A percentile compares a stretch with the other conserved stretches of the same genome.
Evolutionary conservation across 2,888 invertebrate genomes (phyloP).

Genomic region (Mythimna impura): DNA sequence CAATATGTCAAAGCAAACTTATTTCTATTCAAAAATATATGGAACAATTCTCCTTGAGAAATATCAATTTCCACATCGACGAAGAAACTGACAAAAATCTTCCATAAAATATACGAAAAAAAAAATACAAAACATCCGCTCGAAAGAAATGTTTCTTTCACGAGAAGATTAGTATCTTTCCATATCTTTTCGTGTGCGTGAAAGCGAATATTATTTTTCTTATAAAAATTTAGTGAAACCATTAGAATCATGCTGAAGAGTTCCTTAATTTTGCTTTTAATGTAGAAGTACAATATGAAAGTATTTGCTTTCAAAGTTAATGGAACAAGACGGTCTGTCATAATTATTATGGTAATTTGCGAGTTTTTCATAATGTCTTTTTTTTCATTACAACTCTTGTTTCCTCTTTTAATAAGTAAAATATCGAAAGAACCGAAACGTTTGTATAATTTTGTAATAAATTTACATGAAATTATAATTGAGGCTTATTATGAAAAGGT

Average conservation of each 20-base stretch:
- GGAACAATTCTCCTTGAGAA: conserved; percentile 13
- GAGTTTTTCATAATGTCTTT: not conserved
- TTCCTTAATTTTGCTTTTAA: conserved; percentile 54
- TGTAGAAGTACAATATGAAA: conserved; percentile 33
- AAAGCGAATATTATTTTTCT: conserved; percentile 22
- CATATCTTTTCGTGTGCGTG: conserved; percentile 29
- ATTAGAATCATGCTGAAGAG: conserved; percentile 28
- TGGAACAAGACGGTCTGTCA: conserved; percentile 27
- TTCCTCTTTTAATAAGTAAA: conserved; percentile 2
- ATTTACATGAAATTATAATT: not conserved
- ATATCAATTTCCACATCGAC: conserved; percentile 44
- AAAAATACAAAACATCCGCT: conserved; percentile 28
- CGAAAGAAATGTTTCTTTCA: conserved; percentile 35
- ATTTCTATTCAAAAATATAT: conserved; percentile 23
- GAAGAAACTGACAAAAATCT: conserved; percentile 12
- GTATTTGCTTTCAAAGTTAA: conserved; percentile 49
- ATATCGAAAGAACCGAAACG: not conserved
- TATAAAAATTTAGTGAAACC: conserved; percentile 39
- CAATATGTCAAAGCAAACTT: conserved; percentile 9
- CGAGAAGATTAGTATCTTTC: conserved; percentile 38
- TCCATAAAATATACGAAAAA: not conserved
- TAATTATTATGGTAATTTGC: conserved; percentile 56
- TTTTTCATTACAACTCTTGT: not conserved
- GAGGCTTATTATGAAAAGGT: too few relatives aligned
- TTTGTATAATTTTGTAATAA: not conserved